Conservation (phyloP, 2,888 invertebrate species). For the Melieria crassipennis region DNA sequence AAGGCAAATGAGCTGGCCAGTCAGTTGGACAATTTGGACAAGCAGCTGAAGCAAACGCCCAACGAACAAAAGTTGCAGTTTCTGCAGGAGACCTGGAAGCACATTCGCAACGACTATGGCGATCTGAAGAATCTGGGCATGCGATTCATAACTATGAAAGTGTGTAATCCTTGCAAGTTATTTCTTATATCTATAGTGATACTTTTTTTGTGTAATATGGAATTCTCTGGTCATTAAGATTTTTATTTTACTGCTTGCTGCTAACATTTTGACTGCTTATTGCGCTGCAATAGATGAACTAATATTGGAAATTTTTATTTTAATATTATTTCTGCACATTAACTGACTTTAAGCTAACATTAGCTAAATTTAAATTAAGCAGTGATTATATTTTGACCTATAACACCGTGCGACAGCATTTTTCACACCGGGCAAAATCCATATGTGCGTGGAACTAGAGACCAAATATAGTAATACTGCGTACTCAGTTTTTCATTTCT, state of each 20-base stretch:
- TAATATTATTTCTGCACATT: no score
- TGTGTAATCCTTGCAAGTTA: slow-evolving; percentile 55
- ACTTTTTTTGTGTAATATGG: slow-evolving; percentile 25
- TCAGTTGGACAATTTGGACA: slow-evolving; percentile 74
- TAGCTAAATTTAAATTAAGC: no score
- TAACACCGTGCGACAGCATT: no score
- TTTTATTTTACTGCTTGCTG: not conserved
- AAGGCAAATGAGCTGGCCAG: slow-evolving; percentile 73
- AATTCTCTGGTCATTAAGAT: slow-evolving; percentile 31
- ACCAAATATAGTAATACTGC: no score
- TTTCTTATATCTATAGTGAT: slow-evolving; percentile 6
- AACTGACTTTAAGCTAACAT: no score
- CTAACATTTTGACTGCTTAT: not conserved
- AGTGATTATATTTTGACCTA: no score
- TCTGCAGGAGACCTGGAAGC: slow-evolving; percentile 69
- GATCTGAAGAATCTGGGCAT: slow-evolving; percentile 75
- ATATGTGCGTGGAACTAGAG: no score
- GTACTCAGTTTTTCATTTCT: no score
- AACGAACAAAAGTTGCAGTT: slow-evolving; percentile 70
- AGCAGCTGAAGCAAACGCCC: slow-evolving; percentile 68
- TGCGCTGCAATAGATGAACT: not conserved
- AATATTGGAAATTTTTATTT: not conserved
- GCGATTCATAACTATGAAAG: slow-evolving; percentile 70
- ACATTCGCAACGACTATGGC: slow-evolving; percentile 72
- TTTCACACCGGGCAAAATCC: no score